A percentile compares a stretch with the other conserved stretches of the same genome.
Evolutionary conservation across 1,140 invertebrate genomes (phyloP).

Genomic region (Manduca sexta): DNA sequence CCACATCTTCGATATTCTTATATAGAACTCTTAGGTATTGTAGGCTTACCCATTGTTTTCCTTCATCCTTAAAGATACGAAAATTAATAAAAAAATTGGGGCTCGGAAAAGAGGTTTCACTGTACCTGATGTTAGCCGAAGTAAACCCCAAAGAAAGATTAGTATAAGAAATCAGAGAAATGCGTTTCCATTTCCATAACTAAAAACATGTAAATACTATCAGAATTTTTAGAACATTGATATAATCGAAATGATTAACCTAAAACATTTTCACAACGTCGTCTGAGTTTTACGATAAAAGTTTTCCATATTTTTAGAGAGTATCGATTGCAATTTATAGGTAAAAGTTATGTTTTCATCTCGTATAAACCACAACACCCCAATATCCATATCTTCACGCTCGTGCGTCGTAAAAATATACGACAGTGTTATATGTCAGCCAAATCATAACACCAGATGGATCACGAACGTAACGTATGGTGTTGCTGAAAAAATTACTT

Average conservation of each 20-base stretch:
- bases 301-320: not conserved
- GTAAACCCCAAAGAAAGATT: too few relatives aligned
- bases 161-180: too few relatives aligned
- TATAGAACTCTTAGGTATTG: too few relatives aligned
- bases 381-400: constrained; percentile 12
- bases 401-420: constrained; percentile 19
- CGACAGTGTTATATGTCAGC: constrained; percentile 15
- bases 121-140: too few relatives aligned
- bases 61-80: too few relatives aligned
- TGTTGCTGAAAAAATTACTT: too few relatives aligned
- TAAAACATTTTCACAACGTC: not conserved
- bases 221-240: constrained; percentile 12
- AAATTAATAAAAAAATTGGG: too few relatives aligned
- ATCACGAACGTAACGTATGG: too few relatives aligned
- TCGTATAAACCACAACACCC: constrained; percentile 12
- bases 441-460: constrained; percentile 9
- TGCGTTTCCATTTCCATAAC: too few relatives aligned
- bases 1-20: too few relatives aligned
- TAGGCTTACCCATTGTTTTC: too few relatives aligned
- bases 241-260: not conserved
- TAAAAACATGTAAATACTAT: constrained; percentile 5
- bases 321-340: constrained; percentile 6
- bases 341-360: constrained; percentile 22
- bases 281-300: not conserved
- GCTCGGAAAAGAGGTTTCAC: too few relatives aligned